Conservation (phyloP, 2,797 vertebrate species). For the Amblyopsis hoosieri region DNA sequence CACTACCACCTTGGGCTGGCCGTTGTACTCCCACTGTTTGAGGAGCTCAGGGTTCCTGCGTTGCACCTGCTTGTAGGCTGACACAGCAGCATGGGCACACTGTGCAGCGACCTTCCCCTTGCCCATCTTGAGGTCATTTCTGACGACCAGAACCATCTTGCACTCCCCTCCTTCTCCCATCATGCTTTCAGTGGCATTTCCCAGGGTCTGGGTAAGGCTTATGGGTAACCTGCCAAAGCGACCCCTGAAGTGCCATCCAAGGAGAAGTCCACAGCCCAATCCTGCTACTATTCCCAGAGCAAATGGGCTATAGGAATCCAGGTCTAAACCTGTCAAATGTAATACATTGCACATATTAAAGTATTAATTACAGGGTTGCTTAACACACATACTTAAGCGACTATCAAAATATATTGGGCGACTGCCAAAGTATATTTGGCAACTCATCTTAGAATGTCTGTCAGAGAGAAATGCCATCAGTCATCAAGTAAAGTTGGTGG, state of each 20-base stretch:
- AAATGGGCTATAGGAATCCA: constrained; percentile 80
- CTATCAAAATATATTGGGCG: too few species aligned
- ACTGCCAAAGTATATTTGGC: too few species aligned
- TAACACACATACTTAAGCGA: too few species aligned
- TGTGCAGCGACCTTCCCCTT: constrained; percentile 96
- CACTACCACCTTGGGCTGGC: constrained; percentile 95
- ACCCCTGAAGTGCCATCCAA: constrained; percentile 87
- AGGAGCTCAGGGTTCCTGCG: constrained; percentile 87
- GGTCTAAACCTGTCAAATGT: constrained; percentile 53
- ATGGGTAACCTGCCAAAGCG: constrained; percentile 53
- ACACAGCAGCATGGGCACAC: constrained; percentile 93
- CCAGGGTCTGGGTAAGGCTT: constrained; percentile 14
- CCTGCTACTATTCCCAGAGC: constrained; percentile 79
- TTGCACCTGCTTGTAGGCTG: constrained; percentile 90
- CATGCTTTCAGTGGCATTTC: constrained; percentile 65
- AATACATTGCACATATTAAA: not conserved
- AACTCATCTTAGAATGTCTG: too few species aligned
- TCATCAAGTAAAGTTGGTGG: too few species aligned
- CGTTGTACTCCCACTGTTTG: constrained; percentile 93
- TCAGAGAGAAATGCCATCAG: too few species aligned
- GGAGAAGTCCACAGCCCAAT: constrained; percentile 83
- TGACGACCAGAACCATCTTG: constrained; percentile 94
- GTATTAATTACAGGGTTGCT: too few species aligned
- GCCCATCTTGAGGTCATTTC: constrained; percentile 96
- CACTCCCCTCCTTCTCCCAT: constrained; percentile 92